Evolutionary conservation across 2,888 invertebrate species (phyloP).

Genomic region (Cloeon dipterum): DNA sequence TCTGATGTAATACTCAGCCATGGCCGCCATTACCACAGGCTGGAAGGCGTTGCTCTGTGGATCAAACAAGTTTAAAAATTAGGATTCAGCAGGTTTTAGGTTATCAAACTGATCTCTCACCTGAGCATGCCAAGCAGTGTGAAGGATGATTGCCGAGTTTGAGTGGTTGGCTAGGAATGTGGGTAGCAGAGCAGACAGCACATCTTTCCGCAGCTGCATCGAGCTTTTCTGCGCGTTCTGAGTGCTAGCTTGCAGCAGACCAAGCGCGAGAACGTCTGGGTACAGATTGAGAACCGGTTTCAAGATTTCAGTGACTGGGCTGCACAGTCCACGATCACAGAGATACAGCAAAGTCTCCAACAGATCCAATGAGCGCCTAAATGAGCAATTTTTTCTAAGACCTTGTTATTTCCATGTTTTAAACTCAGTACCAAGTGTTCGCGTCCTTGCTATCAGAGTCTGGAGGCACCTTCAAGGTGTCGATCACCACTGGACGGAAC

Average conservation of each 20-base stretch:
- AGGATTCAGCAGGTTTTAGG: not conserved
- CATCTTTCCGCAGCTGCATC: constrained; percentile 64
- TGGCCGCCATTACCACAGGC: constrained; percentile 78
- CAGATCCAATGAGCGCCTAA: constrained; percentile 65
- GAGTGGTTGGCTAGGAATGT: constrained; percentile 89
- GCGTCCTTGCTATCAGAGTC: constrained; percentile 89
- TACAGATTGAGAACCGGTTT: constrained; percentile 82
- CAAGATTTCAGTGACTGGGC: constrained; percentile 43
- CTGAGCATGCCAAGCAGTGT: constrained; percentile 83
- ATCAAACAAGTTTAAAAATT: not conserved
- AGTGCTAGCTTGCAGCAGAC: constrained; percentile 52
- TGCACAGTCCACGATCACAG: constrained; percentile 67
- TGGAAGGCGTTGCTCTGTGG: constrained; percentile 42
- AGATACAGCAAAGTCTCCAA: constrained; percentile 70
- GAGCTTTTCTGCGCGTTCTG: constrained; percentile 15
- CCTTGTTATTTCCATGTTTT: not conserved
- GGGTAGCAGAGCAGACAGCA: constrained; percentile 70
- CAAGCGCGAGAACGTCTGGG: constrained; percentile 80
- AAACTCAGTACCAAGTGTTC: constrained; percentile 71
- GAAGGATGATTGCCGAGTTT: constrained; percentile 87
- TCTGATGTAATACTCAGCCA: constrained; percentile 91
- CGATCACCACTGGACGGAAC: constrained; percentile 64
- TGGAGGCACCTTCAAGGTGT: constrained; percentile 78
- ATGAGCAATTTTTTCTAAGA: constrained; percentile 5
- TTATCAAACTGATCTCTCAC: constrained; percentile 10